Conservation (phyloP, 2,113 vertebrate genomes). For the Oreochromis niloticus region DNA sequence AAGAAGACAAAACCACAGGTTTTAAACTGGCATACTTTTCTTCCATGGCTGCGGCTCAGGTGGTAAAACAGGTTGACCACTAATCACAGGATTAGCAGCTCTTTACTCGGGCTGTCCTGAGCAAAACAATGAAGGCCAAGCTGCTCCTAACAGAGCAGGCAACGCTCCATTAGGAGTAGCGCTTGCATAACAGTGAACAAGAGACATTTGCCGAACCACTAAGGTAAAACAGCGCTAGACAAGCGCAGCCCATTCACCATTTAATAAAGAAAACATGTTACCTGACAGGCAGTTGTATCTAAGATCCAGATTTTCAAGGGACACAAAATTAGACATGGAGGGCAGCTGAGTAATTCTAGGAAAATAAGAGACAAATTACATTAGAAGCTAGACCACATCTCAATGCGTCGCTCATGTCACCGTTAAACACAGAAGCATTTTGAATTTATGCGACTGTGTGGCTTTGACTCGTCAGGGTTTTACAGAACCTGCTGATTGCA, state of each 20-base stretch:
- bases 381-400: neutral
- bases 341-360: constrained; percentile 80
- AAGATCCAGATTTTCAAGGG: constrained; percentile 80
- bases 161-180: neutral
- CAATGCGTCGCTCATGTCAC: neutral
- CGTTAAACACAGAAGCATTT: neutral
- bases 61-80: neutral
- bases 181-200: neutral
- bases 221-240: neutral
- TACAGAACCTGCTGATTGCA: neutral
- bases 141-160: neutral
- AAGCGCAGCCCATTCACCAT: neutral
- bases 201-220: neutral
- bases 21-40: neutral
- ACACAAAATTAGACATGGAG: constrained; percentile 77
- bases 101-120: neutral
- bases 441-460: neutral
- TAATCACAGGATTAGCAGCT: neutral
- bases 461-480: neutral
- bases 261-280: constrained; percentile 48
- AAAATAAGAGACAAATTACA: constrained; percentile 29
- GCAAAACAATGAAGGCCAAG: neutral
- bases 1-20: neutral
- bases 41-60: neutral
- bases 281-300: constrained; percentile 90